Conservation (phyloP, 2,113 vertebrate genomes). For the Romanogobio albipinnatus region DNA sequence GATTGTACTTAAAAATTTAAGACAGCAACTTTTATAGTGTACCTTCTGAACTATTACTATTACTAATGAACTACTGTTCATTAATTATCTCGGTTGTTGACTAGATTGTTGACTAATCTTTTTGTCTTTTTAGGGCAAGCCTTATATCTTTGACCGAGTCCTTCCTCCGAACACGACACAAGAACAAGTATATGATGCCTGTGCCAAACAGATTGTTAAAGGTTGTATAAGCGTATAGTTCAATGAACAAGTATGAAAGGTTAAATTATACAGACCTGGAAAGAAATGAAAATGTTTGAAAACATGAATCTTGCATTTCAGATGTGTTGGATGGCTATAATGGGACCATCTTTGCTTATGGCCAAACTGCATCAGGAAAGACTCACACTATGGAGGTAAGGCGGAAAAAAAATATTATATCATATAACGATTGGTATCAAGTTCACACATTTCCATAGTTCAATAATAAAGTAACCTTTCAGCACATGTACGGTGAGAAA, state of each 20-base stretch:
- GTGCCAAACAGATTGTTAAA: conserved; percentile 95
- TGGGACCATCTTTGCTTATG: conserved; percentile 96
- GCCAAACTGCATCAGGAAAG: conserved; percentile 95
- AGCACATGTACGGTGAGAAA: not conserved
- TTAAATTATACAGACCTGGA: not conserved
- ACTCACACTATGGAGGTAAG: conserved; percentile 97
- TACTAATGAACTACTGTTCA: not conserved
- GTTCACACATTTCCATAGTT: not conserved
- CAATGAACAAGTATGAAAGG: not conserved
- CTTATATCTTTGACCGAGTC: conserved; percentile 91
- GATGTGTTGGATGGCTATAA: conserved; percentile 96
- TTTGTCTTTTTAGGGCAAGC: conserved; percentile 85
- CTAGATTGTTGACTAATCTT: conserved; percentile 27
- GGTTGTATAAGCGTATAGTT: conserved; percentile 69
- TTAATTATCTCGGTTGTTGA: not conserved
- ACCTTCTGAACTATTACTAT: not conserved
- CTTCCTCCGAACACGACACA: conserved; percentile 88
- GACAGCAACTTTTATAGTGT: not conserved
- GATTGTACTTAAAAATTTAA: too few relatives aligned
- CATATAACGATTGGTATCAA: not conserved
- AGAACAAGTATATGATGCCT: conserved; percentile 92
- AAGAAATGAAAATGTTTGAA: not conserved
- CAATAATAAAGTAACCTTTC: not conserved
- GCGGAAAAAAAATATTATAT: not conserved
- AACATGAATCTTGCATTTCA: conserved; percentile 62